These are phyloP conservation scores for Campopleginae sp. DNA, from an alignment of 2,888 invertebrate species.

Conservation along the genomic window DNA sequence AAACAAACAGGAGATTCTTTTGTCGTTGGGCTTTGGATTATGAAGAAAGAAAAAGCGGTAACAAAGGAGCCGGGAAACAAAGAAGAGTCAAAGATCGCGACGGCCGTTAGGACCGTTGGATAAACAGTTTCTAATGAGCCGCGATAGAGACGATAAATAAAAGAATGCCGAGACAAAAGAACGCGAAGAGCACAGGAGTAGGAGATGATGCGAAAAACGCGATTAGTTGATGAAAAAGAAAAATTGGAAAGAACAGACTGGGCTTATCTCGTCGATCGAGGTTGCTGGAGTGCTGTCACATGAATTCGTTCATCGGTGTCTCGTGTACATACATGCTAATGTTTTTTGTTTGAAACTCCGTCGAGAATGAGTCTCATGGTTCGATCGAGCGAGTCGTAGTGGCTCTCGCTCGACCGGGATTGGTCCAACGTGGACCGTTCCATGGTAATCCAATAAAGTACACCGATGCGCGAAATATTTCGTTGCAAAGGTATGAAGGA, in stretches of 20 bases:
- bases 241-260: background rate
- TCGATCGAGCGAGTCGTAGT: slow-evolving; percentile 47
- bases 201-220: background rate
- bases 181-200: background rate
- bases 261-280: slow-evolving; percentile 13
- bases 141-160: background rate
- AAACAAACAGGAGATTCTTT: background rate
- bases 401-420: slow-evolving; percentile 55
- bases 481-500: background rate
- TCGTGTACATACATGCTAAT: background rate
- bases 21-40: background rate
- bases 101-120: background rate
- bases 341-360: background rate
- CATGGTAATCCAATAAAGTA: slow-evolving; percentile 57
- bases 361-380: background rate
- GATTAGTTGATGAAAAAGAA: background rate
- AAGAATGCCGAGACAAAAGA: background rate
- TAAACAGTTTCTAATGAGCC: background rate
- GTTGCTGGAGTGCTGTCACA: background rate
- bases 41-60: background rate
- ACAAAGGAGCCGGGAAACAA: background rate
- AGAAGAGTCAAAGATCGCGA: slow-evolving; percentile 11
- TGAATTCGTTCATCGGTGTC: background rate
- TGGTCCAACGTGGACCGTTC: slow-evolving; percentile 63
- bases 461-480: slow-evolving; percentile 11